Conservation (phyloP, 1,140 invertebrate genomes). For the Wiebesia pumilae region DNA sequence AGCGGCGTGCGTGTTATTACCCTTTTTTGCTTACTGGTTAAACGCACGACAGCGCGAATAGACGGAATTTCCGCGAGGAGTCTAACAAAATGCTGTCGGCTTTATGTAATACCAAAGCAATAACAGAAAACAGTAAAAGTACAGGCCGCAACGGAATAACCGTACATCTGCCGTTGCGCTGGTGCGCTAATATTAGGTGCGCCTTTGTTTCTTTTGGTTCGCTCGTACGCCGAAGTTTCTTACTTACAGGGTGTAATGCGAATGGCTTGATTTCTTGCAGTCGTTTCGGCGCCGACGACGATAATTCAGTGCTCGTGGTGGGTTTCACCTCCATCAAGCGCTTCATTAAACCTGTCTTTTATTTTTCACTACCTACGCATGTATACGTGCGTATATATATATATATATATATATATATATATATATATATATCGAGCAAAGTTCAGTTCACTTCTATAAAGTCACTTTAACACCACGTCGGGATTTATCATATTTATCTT, state of each 20-base stretch:
- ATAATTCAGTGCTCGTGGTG: too few relatives aligned
- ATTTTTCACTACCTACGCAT: too few relatives aligned
- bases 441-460: neutral
- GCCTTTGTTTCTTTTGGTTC: too few relatives aligned
- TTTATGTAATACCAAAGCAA: neutral
- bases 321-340: too few relatives aligned
- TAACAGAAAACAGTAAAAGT: neutral
- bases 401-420: too few relatives aligned
- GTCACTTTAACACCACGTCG: neutral
- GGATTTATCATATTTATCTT: too few relatives aligned
- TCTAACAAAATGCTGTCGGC: neutral
- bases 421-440: too few relatives aligned
- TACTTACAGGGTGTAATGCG: conserved; percentile 36
- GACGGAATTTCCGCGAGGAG: neutral
- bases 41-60: neutral
- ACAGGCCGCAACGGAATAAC: neutral
- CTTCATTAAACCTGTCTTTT: too few relatives aligned
- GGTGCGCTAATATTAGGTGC: too few relatives aligned
- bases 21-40: neutral
- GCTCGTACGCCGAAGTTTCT: neutral
- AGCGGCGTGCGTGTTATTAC: too few relatives aligned
- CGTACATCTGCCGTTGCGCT: neutral
- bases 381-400: too few relatives aligned
- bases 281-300: neutral
- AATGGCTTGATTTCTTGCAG: neutral